A percentile compares a stretch with the other conserved stretches of the same genome.
Conservation (phyloP, 2,797 vertebrate species). For the Ptychadena robeensis region DNA sequence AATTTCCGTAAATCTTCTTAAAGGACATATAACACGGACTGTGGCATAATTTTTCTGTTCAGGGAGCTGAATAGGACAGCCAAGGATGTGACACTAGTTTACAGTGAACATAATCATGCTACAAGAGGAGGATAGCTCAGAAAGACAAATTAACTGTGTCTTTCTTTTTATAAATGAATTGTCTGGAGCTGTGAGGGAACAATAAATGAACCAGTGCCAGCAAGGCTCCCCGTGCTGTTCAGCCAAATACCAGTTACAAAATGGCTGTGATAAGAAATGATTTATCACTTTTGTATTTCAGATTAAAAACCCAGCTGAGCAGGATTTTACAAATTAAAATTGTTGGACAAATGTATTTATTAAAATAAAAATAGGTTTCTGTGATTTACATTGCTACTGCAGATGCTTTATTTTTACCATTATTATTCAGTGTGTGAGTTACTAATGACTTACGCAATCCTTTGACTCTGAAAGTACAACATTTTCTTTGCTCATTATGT, state of each 20-base stretch:
- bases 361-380: neutral
- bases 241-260: constrained; percentile 15
- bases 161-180: constrained; percentile 50
- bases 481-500: no score
- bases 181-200: constrained; percentile 2
- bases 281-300: constrained; percentile 9
- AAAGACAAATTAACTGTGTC: constrained; percentile 33
- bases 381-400: neutral
- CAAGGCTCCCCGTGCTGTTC: constrained; percentile 15
- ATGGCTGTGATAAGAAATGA: constrained; percentile 11
- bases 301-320: neutral
- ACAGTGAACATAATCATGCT: constrained; percentile 8
- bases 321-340: constrained; percentile 4
- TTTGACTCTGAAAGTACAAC: no score
- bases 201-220: constrained; percentile 28
- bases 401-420: neutral
- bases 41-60: constrained; percentile 34
- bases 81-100: constrained; percentile 34
- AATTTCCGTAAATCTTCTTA: neutral
- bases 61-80: constrained; percentile 34
- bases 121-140: neutral
- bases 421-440: neutral
- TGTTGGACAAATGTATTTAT: neutral
- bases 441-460: neutral
- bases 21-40: constrained; percentile 28